phyloP scores from a whole-genome alignment of 1,140 invertebrate genomes.

The Scaptomyza montana region DNA sequence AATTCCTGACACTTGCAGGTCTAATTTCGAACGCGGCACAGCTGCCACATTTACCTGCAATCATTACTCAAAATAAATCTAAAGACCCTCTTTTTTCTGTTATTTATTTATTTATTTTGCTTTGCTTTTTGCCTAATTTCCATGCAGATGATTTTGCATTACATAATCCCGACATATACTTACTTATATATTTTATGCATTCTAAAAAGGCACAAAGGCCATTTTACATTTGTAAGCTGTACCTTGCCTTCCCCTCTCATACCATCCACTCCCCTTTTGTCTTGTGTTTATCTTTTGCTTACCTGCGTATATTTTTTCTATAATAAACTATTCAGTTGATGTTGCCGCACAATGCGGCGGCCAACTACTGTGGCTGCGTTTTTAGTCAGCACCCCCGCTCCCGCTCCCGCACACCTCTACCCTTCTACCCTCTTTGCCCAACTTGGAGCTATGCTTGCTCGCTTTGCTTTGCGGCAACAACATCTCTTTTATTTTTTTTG shows the following conservation, averaged over 20 bases:
- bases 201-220: conserved; percentile 51
- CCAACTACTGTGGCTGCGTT: conserved; percentile 33
- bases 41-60: conserved; percentile 19
- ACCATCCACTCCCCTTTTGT: neutral
- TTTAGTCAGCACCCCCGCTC: conserved; percentile 39
- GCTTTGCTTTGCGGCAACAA: conserved; percentile 50
- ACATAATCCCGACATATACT: conserved; percentile 11
- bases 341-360: conserved; percentile 52
- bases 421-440: neutral
- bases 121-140: conserved; percentile 30
- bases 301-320: conserved; percentile 15
- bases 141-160: conserved; percentile 16
- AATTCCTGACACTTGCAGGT: conserved; percentile 71
- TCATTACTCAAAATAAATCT: conserved; percentile 30
- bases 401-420: neutral
- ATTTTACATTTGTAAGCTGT: conserved; percentile 56
- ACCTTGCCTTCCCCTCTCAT: neutral
- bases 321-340: conserved; percentile 73
- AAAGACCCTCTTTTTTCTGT: conserved; percentile 9
- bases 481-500: conserved; percentile 44
- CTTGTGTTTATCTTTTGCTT: neutral
- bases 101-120: conserved; percentile 2
- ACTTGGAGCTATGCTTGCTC: conserved; percentile 17
- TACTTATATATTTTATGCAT: conserved; percentile 14
- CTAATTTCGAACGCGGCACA: conserved; percentile 37